Evolutionary conservation across 53 echinoderm and acorn worm genomes (phyloP).

Genomic region (Pentamera pediparva): DNA sequence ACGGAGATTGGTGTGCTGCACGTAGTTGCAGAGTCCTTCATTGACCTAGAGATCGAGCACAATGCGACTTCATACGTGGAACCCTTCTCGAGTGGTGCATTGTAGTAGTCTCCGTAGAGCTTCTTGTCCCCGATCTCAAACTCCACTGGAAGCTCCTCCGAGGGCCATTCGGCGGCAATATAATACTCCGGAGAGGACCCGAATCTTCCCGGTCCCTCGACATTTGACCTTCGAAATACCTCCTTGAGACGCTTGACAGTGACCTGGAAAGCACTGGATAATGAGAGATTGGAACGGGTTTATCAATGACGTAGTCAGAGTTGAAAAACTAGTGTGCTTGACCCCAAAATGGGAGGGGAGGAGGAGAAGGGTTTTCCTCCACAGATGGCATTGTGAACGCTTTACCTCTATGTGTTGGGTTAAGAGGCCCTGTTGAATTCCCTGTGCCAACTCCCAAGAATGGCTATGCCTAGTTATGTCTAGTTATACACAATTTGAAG

Average conservation of each 20-base stretch:
- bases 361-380: too few relatives aligned
- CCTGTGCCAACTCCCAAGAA: too few relatives aligned
- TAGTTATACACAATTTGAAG: too few relatives aligned
- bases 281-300: too few relatives aligned
- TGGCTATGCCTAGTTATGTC: too few relatives aligned
- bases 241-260: slow-evolving; percentile 18
- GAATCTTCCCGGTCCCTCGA: slow-evolving; percentile 11
- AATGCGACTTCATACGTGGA: slow-evolving; percentile 51
- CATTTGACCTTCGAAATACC: neutral
- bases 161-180: slow-evolving; percentile 70
- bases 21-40: slow-evolving; percentile 19
- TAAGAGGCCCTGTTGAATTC: too few relatives aligned
- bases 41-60: slow-evolving; percentile 54
- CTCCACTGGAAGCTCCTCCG: slow-evolving; percentile 31
- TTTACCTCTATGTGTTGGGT: too few relatives aligned
- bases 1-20: slow-evolving; percentile 20
- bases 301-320: too few relatives aligned
- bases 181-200: slow-evolving; percentile 46
- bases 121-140: slow-evolving; percentile 70
- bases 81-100: slow-evolving; percentile 51
- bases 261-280: slow-evolving; percentile 48
- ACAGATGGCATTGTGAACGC: too few relatives aligned
- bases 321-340: too few relatives aligned
- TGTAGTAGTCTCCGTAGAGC: slow-evolving; percentile 62
- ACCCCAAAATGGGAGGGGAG: too few relatives aligned